Percentiles rank a stretch among this genome's conserved stretches.
phyloP scores from a whole-genome alignment of 2,113 vertebrate species.

The Tyto alba region DNA sequence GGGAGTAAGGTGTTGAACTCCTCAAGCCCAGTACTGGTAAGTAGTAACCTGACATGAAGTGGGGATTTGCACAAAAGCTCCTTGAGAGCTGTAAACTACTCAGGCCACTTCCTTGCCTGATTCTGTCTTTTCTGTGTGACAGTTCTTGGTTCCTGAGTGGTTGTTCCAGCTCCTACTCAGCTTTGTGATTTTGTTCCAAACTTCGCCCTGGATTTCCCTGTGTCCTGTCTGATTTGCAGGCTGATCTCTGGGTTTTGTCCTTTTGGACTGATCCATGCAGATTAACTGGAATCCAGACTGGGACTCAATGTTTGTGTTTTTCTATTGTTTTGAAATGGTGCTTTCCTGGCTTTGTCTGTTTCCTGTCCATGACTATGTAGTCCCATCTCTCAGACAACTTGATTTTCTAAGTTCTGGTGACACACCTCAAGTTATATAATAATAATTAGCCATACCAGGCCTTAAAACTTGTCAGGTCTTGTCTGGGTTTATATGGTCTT shows the following conservation, averaged over 20 bases:
- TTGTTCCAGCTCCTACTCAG: not conserved
- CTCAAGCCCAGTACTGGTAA: not conserved
- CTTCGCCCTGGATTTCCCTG: not conserved
- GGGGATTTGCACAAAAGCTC: not conserved
- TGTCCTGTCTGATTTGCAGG: not conserved
- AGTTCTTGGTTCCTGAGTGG: not conserved
- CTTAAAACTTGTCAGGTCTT: not conserved
- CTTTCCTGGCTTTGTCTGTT: not conserved
- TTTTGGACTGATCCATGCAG: not conserved
- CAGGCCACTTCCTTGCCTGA: not conserved
- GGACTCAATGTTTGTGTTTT: not conserved
- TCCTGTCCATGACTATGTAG: not conserved
- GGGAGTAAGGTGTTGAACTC: not conserved
- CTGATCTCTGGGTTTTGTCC: not conserved
- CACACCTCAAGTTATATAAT: not conserved
- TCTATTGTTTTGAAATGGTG: not conserved
- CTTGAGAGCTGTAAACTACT: not conserved
- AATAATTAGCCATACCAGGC: not conserved
- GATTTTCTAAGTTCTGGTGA: not conserved
- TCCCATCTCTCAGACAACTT: not conserved
- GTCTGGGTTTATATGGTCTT: not conserved
- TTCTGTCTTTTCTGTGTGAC: accelerated
- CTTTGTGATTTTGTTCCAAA: not conserved
- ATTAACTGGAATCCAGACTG: not conserved
- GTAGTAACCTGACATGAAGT: not conserved